Evolutionary conservation across 2,113 vertebrate species (phyloP).

Genomic region (Eptesicus fuscus): DNA sequence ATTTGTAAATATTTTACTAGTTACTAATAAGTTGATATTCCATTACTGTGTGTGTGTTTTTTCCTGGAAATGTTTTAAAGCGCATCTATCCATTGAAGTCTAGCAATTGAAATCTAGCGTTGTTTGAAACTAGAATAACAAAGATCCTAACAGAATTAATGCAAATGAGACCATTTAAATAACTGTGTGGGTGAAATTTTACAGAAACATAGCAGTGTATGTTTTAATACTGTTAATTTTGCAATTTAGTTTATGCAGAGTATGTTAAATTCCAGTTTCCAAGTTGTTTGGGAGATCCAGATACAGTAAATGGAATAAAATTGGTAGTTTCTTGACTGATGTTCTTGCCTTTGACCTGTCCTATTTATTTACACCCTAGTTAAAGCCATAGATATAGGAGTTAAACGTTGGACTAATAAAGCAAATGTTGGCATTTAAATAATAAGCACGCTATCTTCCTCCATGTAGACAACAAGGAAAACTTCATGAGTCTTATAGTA

Average conservation of each 20-base stretch:
- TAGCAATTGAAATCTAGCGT: not conserved
- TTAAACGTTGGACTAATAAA: not conserved
- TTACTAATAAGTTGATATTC: not conserved
- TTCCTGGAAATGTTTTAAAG: not conserved
- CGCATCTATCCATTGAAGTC: not conserved
- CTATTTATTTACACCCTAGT: not conserved
- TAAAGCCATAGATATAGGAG: not conserved
- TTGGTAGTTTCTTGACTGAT: not conserved
- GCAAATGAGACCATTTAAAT: not conserved
- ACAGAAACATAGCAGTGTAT: not conserved
- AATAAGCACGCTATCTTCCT: not conserved
- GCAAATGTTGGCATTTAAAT: not conserved
- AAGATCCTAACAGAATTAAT: not conserved
- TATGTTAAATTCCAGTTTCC: not conserved
- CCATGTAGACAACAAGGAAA: not conserved
- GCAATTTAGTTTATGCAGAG: not conserved
- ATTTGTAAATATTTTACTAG: not conserved
- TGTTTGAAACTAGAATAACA: not conserved
- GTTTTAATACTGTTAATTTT: not conserved
- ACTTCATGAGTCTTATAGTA: not conserved
- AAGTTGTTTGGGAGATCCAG: not conserved
- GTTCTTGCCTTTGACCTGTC: not conserved
- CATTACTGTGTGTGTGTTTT: not conserved
- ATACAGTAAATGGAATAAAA: not conserved
- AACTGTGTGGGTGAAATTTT: not conserved